A percentile compares a stretch with the other conserved stretches of the same genome.
Evolutionary conservation across 2,797 vertebrate species (phyloP).

Genomic region (Odontamblyopus lacepedii): DNA sequence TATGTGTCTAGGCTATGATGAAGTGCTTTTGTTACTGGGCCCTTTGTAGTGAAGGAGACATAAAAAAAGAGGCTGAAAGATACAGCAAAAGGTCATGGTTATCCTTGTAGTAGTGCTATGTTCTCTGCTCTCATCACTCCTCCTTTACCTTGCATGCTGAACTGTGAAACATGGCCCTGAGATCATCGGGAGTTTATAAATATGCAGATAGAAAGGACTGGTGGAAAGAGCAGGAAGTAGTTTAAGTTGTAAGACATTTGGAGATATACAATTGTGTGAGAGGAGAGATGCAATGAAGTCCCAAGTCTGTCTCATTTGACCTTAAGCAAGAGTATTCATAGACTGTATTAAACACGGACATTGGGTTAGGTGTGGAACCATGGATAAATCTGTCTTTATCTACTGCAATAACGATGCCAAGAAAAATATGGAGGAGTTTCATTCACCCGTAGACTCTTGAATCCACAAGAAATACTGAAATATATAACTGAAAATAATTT

Average conservation of each 20-base stretch:
- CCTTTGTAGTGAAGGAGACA: conserved; percentile 66
- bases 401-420: too few relatives aligned
- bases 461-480: neutral
- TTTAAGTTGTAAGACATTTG: conserved; percentile 9
- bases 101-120: conserved; percentile 36
- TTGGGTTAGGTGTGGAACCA: neutral
- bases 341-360: neutral
- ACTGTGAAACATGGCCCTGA: conserved; percentile 38
- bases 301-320: conserved; percentile 6
- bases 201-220: conserved; percentile 33
- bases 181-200: conserved; percentile 56
- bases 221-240: neutral
- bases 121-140: conserved; percentile 40
- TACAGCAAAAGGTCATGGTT: conserved; percentile 40
- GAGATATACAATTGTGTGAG: neutral
- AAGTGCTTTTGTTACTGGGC: conserved; percentile 54
- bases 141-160: conserved; percentile 30
- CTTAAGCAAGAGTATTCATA: neutral
- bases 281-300: neutral
- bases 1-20: conserved; percentile 32
- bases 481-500: neutral
- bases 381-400: neutral
- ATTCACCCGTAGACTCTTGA: too few relatives aligned
- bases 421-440: too few relatives aligned
- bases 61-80: conserved; percentile 44